Percentiles rank a stretch among this genome's conserved stretches.
Evolutionary conservation across 2,797 vertebrate genomes (phyloP).

Genomic region (Babyrousa celebensis): DNA sequence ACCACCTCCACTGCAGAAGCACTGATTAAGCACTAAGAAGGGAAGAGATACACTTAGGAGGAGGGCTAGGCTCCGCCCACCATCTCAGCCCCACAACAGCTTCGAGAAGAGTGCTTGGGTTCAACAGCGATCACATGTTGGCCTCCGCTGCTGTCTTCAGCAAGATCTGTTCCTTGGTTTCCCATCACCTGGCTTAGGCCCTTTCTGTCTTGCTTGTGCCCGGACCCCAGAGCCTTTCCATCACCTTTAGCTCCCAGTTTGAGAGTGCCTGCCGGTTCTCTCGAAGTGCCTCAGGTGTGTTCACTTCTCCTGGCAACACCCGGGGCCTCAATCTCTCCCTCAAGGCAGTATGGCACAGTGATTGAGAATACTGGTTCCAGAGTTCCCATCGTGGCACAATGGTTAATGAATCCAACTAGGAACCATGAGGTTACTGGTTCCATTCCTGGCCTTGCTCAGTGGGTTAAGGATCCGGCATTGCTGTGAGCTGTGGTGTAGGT

Average conservation of each 20-base stretch:
- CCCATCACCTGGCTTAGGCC: neutral
- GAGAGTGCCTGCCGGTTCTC: neutral
- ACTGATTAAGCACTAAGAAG: neutral
- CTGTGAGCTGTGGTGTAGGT: too few species aligned
- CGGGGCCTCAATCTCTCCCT: neutral
- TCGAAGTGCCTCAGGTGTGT: neutral
- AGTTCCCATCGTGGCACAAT: too few species aligned
- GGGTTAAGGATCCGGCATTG: too few species aligned
- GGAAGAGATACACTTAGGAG: neutral
- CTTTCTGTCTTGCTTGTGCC: neutral
- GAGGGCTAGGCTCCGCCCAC: neutral
- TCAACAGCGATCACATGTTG: accelerated
- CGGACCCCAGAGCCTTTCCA: neutral
- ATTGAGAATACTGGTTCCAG: neutral
- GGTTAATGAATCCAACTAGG: too few species aligned
- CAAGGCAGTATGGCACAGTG: neutral
- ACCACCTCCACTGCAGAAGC: neutral
- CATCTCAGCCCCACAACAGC: neutral
- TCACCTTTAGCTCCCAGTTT: neutral
- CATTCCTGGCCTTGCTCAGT: too few species aligned
- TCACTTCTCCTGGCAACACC: neutral
- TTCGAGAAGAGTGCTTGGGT: neutral
- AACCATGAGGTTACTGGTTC: too few species aligned
- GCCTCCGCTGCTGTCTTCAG: neutral
- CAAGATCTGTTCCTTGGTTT: neutral